phyloP scores from a whole-genome alignment of 2,888 invertebrate genomes.

The Galerucella pusilla region DNA sequence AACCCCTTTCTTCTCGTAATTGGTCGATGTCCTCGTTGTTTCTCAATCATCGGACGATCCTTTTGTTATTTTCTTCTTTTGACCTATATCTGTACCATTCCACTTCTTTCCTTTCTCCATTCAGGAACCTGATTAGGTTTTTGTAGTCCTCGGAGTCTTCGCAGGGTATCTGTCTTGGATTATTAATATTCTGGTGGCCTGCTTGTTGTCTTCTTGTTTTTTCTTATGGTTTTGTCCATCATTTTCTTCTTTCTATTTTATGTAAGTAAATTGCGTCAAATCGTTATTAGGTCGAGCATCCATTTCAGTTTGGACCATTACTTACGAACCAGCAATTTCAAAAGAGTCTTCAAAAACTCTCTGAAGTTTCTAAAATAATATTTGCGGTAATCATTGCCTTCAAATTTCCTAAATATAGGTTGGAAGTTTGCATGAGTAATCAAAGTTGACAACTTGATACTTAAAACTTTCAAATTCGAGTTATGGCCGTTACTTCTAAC shows the following conservation, averaged over 20 bases:
- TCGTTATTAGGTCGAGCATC: no score
- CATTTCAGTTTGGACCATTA: no score
- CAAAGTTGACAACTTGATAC: background rate
- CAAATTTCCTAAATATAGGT: background rate
- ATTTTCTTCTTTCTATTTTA: no score
- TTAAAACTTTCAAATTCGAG: background rate
- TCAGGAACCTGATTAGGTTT: background rate
- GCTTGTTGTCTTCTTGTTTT: background rate
- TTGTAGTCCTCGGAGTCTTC: no score
- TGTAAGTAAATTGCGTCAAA: no score
- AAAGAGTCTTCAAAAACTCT: background rate
- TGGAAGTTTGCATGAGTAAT: background rate
- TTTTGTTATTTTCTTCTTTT: background rate
- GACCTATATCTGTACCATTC: background rate
- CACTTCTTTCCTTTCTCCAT: background rate
- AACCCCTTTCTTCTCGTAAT: no score
- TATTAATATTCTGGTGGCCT: background rate
- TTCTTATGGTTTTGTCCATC: no score
- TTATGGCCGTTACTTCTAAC: background rate
- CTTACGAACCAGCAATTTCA: no score
- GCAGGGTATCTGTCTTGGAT: no score
- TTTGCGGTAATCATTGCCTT: background rate
- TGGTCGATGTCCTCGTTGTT: background rate
- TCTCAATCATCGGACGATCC: background rate
- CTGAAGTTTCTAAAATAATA: background rate